Evolutionary conservation across 2,888 invertebrate species (phyloP).

Genomic region (Shargacucullia verbasci): DNA sequence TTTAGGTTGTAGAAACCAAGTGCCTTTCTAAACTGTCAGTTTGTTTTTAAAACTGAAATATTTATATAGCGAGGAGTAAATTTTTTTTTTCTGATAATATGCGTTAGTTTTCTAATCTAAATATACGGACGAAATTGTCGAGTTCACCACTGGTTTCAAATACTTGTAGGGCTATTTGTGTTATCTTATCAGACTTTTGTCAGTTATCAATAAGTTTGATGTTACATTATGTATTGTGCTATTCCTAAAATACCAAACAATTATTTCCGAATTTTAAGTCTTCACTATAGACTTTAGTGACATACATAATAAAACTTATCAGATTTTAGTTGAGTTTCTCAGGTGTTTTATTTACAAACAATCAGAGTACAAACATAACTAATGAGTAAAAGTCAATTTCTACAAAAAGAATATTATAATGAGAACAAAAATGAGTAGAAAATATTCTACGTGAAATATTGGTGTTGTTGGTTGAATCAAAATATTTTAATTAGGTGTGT

Average conservation of each 20-base stretch:
- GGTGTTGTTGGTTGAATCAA: neutral
- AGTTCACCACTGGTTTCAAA: slow-evolving; percentile 18
- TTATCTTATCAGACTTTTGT: slow-evolving; percentile 66
- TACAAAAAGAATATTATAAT: neutral
- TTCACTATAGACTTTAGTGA: neutral
- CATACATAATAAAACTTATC: neutral
- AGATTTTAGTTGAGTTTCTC: slow-evolving; percentile 1
- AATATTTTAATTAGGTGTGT: too few species aligned
- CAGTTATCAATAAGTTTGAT: slow-evolving; percentile 60
- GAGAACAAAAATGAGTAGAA: slow-evolving; percentile 5
- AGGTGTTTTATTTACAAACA: slow-evolving; percentile 43
- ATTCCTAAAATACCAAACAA: slow-evolving; percentile 6
- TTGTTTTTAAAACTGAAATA: slow-evolving; percentile 63
- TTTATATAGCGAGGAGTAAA: slow-evolving; percentile 35
- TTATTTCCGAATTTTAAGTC: slow-evolving; percentile 13
- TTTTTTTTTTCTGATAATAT: slow-evolving; percentile 14
- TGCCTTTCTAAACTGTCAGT: slow-evolving; percentile 81
- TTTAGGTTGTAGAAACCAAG: slow-evolving; percentile 57
- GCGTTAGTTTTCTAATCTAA: neutral
- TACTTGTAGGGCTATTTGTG: slow-evolving; percentile 39
- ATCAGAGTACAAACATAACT: neutral
- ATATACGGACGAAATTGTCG: slow-evolving; percentile 5
- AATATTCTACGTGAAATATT: slow-evolving; percentile 4
- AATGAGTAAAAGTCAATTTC: neutral
- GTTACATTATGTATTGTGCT: slow-evolving; percentile 33